These are phyloP conservation scores for Pelecanus crispus DNA, from an alignment of 2,113 vertebrate species.

Conservation along the genomic window DNA sequence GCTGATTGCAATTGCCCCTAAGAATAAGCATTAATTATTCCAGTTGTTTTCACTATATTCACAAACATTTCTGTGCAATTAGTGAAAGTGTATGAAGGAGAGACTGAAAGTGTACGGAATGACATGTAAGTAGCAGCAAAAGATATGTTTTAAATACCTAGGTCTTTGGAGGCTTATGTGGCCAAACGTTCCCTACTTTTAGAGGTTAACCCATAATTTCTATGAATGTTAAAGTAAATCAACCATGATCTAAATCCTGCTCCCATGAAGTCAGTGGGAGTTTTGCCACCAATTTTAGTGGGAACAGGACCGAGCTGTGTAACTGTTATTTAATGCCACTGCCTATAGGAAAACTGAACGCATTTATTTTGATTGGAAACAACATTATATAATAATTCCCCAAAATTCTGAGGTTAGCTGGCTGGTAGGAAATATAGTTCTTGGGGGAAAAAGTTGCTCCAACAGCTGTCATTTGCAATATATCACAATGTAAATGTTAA, in stretches of 20 bases:
- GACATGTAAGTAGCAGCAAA: background rate
- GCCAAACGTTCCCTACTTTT: background rate
- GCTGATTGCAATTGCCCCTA: background rate
- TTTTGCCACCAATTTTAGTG: conserved; percentile 11
- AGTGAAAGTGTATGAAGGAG: background rate
- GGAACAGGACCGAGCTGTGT: background rate
- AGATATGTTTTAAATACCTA: background rate
- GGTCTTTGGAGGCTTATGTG: background rate
- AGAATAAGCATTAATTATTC: background rate
- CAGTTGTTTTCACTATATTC: background rate
- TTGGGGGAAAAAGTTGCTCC: conserved; percentile 7
- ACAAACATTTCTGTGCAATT: background rate
- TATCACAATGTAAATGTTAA: conserved; percentile 18
- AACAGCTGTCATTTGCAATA: conserved; percentile 30
- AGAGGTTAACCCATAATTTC: conserved; percentile 20
- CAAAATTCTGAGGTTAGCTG: conserved; percentile 15
- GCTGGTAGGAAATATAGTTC: background rate
- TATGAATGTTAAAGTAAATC: conserved; percentile 10
- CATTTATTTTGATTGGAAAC: conserved; percentile 55
- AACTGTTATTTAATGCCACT: conserved; percentile 36
- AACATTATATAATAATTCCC: conserved; percentile 16
- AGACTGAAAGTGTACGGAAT: background rate
- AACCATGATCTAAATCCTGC: background rate
- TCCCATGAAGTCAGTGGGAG: conserved; percentile 33
- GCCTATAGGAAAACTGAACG: conserved; percentile 38